These are phyloP conservation scores for Drosophila nigrodunni DNA, from an alignment of 1,140 invertebrate genomes.

Conservation along the genomic window DNA sequence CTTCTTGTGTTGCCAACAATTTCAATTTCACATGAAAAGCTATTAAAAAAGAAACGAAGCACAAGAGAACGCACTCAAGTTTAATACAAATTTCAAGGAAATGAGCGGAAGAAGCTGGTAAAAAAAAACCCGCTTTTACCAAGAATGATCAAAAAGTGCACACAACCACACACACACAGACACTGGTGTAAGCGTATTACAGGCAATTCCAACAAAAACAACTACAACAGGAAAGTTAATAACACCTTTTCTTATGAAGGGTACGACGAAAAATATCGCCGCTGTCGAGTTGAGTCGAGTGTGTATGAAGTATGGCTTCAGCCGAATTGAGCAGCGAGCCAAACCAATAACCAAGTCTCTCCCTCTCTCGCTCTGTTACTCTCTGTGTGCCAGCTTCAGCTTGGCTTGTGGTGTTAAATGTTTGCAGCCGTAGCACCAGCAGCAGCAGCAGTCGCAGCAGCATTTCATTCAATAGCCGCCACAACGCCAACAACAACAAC, in stretches of 20 bases:
- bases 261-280: conserved; percentile 54
- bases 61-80: conserved; percentile 70
- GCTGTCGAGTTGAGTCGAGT: conserved; percentile 37
- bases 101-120: conserved; percentile 81
- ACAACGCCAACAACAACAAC: conserved; percentile 49
- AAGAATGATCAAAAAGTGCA: conserved; percentile 75
- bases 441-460: conserved; percentile 52
- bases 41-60: conserved; percentile 60
- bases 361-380: conserved; percentile 38
- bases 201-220: conserved; percentile 26
- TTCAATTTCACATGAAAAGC: conserved; percentile 79
- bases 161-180: conserved; percentile 17
- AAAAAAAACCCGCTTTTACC: conserved; percentile 75
- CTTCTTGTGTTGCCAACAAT: conserved; percentile 62
- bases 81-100: conserved; percentile 82
- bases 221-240: conserved; percentile 70
- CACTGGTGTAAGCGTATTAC: conserved; percentile 10
- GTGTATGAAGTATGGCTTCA: conserved; percentile 74
- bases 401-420: conserved; percentile 78
- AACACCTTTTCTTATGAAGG: conserved; percentile 81
- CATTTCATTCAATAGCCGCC: conserved; percentile 76
- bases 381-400: conserved; percentile 63
- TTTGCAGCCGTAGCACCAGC: conserved; percentile 69
- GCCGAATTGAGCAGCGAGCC: conserved; percentile 63
- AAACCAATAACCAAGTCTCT: conserved; percentile 39